Evolutionary conservation across 2,888 invertebrate species (phyloP).

Genomic region (Napeogenes inachia): DNA sequence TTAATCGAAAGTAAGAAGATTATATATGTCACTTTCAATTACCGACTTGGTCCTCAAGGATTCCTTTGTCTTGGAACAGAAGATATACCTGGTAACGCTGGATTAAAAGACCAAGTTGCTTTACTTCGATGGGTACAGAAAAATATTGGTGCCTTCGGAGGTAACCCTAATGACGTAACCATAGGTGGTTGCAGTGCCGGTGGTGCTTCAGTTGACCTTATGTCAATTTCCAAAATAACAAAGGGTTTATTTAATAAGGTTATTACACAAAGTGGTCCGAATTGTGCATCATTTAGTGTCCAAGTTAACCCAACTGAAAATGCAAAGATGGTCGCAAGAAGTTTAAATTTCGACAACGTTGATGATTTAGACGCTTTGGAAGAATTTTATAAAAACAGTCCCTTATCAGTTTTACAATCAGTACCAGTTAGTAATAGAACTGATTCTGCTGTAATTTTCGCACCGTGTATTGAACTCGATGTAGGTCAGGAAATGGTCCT

Average conservation of each 20-base stretch:
- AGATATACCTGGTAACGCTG: constrained; percentile 52
- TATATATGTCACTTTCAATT: constrained; percentile 46
- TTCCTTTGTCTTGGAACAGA: constrained; percentile 52
- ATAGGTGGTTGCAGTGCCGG: constrained; percentile 50
- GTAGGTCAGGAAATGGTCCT: constrained; percentile 37
- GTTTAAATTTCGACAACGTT: constrained; percentile 35
- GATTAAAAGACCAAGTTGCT: constrained; percentile 53
- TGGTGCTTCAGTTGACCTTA: constrained; percentile 42
- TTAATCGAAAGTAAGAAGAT: constrained; percentile 39
- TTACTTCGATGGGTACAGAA: constrained; percentile 36
- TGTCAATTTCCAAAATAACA: constrained; percentile 42
- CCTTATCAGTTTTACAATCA: constrained; percentile 35
- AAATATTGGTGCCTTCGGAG: constrained; percentile 51
- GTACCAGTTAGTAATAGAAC: constrained; percentile 20
- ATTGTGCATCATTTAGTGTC: constrained; percentile 33
- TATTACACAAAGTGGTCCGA: constrained; percentile 48
- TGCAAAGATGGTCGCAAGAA: constrained; percentile 41
- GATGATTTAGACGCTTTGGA: constrained; percentile 41
- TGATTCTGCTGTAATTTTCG: constrained; percentile 31
- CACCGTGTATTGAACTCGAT: constrained; percentile 38
- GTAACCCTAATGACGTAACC: constrained; percentile 51
- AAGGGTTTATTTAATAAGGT: constrained; percentile 47
- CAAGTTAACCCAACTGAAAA: constrained; percentile 45
- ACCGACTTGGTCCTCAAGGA: constrained; percentile 44
- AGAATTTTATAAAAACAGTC: constrained; percentile 43